Conservation (phyloP, 2,888 invertebrate species). For the Drosophila dives region DNA sequence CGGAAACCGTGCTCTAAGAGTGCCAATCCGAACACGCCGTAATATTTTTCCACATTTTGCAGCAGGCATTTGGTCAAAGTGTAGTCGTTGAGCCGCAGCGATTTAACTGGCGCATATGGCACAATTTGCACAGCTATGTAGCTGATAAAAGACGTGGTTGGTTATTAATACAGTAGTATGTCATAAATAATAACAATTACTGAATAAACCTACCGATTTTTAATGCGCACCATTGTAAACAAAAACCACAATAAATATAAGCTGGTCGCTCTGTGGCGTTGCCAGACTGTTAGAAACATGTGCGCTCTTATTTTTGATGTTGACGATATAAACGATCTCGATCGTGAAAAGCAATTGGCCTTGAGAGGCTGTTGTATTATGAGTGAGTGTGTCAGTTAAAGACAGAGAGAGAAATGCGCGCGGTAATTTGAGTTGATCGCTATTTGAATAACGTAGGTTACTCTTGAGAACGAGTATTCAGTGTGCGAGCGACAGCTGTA, state of each 20-base stretch:
- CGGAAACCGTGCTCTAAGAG: slow-evolving; percentile 89
- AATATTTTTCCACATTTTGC: slow-evolving; percentile 88
- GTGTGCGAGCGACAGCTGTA: slow-evolving; percentile 7
- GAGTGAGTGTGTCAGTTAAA: background rate
- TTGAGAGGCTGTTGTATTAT: slow-evolving; percentile 18
- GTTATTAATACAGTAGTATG: background rate
- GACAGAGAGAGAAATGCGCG: slow-evolving; percentile 28
- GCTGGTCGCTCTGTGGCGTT: slow-evolving; percentile 19
- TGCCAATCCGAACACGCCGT: slow-evolving; percentile 92
- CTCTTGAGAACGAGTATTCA: slow-evolving; percentile 22
- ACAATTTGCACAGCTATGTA: slow-evolving; percentile 89
- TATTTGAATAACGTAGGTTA: slow-evolving; percentile 40
- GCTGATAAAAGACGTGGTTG: slow-evolving; percentile 82
- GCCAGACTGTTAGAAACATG: slow-evolving; percentile 33
- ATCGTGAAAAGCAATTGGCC: slow-evolving; percentile 34
- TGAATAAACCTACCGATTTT: slow-evolving; percentile 86
- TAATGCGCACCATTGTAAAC: slow-evolving; percentile 88
- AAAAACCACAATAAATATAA: slow-evolving; percentile 16
- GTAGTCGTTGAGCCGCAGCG: slow-evolving; percentile 85
- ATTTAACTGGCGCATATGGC: slow-evolving; percentile 81
- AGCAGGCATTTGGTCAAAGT: slow-evolving; percentile 85
- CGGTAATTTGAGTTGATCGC: slow-evolving; percentile 15
- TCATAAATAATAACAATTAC: slow-evolving; percentile 6
- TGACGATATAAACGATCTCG: background rate
- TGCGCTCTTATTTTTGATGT: background rate